A percentile compares a stretch with the other conserved stretches of the same genome.
Evolutionary conservation across 2,888 invertebrate species (phyloP).

Genomic region (Nephrocerus scutellatus): DNA sequence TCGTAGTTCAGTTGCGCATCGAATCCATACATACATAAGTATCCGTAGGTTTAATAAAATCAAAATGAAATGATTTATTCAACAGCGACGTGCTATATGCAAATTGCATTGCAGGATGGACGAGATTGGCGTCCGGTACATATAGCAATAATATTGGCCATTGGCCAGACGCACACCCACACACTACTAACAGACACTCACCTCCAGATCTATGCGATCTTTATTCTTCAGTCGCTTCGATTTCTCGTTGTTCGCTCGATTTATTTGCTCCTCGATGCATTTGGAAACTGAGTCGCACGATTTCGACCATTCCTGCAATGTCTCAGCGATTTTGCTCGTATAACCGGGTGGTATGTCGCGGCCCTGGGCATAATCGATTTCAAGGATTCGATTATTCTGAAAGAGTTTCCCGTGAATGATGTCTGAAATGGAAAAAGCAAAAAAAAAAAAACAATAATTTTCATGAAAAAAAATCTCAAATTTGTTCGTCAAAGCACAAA

Average conservation of each 20-base stretch:
- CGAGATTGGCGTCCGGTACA: too few relatives aligned
- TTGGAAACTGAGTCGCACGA: constrained; percentile 81
- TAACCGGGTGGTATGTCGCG: constrained; percentile 84
- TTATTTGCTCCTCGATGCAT: constrained; percentile 85
- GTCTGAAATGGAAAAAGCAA: constrained; percentile 51
- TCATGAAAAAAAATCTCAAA: constrained; percentile 15
- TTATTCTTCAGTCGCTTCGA: constrained; percentile 71
- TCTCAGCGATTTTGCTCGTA: constrained; percentile 71
- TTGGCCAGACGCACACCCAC: too few relatives aligned
- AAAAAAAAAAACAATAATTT: constrained; percentile 13
- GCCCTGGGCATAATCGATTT: constrained; percentile 90
- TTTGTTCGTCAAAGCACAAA: too few relatives aligned
- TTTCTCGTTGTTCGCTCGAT: constrained; percentile 78
- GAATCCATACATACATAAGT: too few relatives aligned
- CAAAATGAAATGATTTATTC: too few relatives aligned
- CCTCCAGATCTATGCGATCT: constrained; percentile 79
- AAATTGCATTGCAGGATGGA: too few relatives aligned
- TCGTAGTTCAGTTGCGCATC: too few relatives aligned
- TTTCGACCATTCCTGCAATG: constrained; percentile 82
- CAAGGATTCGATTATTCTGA: constrained; percentile 86
- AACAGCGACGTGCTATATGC: too few relatives aligned
- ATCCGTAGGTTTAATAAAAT: too few relatives aligned
- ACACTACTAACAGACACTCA: too few relatives aligned
- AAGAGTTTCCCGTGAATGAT: constrained; percentile 94
- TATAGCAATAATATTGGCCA: too few relatives aligned